A percentile compares a stretch with the other conserved stretches of the same genome.
phyloP scores from a whole-genome alignment of 2,888 invertebrate species.

The Agonopterix alstromeriana region DNA sequence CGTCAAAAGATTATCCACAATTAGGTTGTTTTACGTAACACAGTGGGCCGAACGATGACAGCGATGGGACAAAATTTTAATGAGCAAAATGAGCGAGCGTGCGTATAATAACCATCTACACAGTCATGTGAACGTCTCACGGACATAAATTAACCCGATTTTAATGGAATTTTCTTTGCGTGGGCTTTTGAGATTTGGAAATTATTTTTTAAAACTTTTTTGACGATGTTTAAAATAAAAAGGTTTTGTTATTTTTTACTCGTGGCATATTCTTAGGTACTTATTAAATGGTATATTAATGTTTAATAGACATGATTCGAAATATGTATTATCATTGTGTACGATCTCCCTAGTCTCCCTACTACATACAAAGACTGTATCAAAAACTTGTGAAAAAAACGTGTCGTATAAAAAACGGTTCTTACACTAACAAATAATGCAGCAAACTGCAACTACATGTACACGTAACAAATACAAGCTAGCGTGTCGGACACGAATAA shows the following conservation, averaged over 20 bases:
- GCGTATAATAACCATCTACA: slow-evolving; percentile 28
- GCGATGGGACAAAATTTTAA: slow-evolving; percentile 47
- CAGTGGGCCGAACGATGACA: slow-evolving; percentile 36
- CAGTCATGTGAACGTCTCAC: slow-evolving; percentile 31
- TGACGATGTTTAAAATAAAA: too few species aligned
- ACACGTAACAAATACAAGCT: slow-evolving; percentile 6
- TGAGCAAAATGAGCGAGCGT: slow-evolving; percentile 44
- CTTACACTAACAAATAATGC: not conserved
- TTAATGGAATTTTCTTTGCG: slow-evolving; percentile 19
- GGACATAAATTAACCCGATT: slow-evolving; percentile 27
- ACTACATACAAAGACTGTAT: too few species aligned
- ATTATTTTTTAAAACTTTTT: too few species aligned
- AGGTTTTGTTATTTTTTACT: too few species aligned
- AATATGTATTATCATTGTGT: too few species aligned
- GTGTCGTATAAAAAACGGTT: not conserved
- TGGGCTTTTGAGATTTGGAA: not conserved
- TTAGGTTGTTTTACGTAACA: slow-evolving; percentile 22
- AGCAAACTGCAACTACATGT: not conserved
- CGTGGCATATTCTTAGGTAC: too few species aligned
- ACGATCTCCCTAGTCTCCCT: too few species aligned
- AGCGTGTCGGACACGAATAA: slow-evolving; percentile 2
- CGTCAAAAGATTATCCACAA: slow-evolving; percentile 30
- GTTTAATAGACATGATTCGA: too few species aligned
- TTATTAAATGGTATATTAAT: too few species aligned
- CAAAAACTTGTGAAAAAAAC: too few species aligned